These are phyloP conservation scores for Drosophila rufa DNA, from an alignment of 1,140 invertebrate species.

Conservation along the genomic window DNA sequence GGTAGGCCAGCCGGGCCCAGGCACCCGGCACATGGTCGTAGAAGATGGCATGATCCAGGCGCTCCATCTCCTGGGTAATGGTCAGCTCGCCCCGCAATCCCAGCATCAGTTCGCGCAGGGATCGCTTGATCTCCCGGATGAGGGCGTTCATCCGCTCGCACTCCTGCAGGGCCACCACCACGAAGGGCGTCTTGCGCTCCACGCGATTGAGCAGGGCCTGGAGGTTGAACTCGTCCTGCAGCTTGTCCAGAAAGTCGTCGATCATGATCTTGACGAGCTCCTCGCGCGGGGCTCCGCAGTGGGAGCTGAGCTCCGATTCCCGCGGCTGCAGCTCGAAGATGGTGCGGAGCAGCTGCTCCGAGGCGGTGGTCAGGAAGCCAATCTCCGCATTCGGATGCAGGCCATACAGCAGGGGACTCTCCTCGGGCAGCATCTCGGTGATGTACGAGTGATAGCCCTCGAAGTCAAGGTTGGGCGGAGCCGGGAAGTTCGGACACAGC, in stretches of 20 bases:
- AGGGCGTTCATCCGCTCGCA: conserved; percentile 97
- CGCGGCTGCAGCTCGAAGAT: conserved; percentile 97
- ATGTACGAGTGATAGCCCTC: conserved; percentile 95
- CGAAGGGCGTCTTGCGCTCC: conserved; percentile 96
- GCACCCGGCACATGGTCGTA: conserved; percentile 93
- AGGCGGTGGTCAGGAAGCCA: conserved; percentile 94
- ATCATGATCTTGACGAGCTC: conserved; percentile 94
- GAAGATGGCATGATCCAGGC: conserved; percentile 93
- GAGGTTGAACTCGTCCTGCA: conserved; percentile 96
- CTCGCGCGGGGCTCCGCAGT: conserved; percentile 91
- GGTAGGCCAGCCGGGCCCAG: conserved; percentile 95
- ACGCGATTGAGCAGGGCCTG: conserved; percentile 94
- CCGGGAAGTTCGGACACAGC: conserved; percentile 93
- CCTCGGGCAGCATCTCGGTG: conserved; percentile 93
- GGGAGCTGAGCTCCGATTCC: conserved; percentile 91
- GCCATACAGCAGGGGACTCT: conserved; percentile 96
- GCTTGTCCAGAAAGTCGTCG: conserved; percentile 95
- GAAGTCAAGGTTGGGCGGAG: conserved; percentile 95
- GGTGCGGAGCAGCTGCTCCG: conserved; percentile 94
- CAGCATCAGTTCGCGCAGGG: conserved; percentile 94
- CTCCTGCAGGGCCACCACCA: conserved; percentile 97
- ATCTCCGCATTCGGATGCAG: conserved; percentile 98
- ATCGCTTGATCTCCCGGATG: conserved; percentile 92
- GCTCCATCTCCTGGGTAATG: conserved; percentile 97
- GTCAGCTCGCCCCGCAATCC: conserved; percentile 97